phyloP scores from a whole-genome alignment of 2,113 vertebrate genomes.

The Microtus montanus region DNA sequence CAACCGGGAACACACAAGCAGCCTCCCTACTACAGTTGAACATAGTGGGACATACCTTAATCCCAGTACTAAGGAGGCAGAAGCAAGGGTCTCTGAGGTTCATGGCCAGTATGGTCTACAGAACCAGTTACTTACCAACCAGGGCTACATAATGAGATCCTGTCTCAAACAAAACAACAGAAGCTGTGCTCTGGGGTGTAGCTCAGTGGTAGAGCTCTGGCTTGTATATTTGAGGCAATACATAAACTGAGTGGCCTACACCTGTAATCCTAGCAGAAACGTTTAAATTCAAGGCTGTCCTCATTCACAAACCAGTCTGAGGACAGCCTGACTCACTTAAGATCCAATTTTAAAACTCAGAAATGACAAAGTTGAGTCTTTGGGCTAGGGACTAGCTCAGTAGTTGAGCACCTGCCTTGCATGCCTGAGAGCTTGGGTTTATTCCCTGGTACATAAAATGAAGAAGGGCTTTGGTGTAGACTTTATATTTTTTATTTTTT shows the following conservation, averaged over 20 bases:
- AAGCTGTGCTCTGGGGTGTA: not conserved
- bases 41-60: not conserved
- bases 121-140: not conserved
- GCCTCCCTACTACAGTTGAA: not conserved
- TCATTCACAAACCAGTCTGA: not conserved
- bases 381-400: not conserved
- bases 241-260: not conserved
- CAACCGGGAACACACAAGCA: too few species aligned
- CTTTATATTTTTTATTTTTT: not conserved
- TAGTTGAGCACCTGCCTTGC: not conserved
- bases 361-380: not conserved
- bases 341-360: not conserved
- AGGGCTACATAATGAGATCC: not conserved
- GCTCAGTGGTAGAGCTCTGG: not conserved
- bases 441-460: not conserved
- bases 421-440: not conserved
- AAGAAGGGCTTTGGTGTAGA: not conserved
- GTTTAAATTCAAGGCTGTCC: not conserved
- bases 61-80: not conserved
- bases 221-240: not conserved
- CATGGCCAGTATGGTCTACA: not conserved
- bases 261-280: not conserved
- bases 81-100: not conserved
- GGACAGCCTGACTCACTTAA: not conserved
- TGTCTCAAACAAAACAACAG: not conserved